Evolutionary conservation across 2,113 vertebrate genomes (phyloP), one percentile per base, ranked within the genome.

Genomic region (Carassius auratus): DNA sequence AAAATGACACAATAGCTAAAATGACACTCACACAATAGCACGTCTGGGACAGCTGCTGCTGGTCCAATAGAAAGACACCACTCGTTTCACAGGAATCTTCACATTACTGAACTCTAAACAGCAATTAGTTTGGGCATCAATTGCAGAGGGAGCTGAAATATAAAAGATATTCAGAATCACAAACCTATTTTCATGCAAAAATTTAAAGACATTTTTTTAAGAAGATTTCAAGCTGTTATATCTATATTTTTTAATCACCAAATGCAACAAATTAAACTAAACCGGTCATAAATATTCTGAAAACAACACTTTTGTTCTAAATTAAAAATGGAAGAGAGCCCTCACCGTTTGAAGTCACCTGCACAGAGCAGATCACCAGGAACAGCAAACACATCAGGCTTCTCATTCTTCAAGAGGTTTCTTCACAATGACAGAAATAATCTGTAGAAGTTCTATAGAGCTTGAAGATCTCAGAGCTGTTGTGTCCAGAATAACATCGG

Each of bases 1-100:
- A 50, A 50, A 50, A 50, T 50, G 48, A 85, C 86, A 87, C 71
- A 69, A 87, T 36, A n/a, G n/a, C n/a, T n/a, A n/a, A n/a, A n/a
- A n/a, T n/a, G n/a, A n/a, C n/a, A n/a, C n/a, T n/a, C n/a, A n/a
- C n/a, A n/a, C n/a, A n/a, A n/a, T n/a, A n/a, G n/a, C n/a, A n/a
- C n/a, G n/a, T n/a, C n/a, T n/a, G 36, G 3, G 0, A 48, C 86
- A 81, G 8, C 0, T 4, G 23, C 52, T 77, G 78, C 19, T 48
- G n/a, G 73, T 87, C 21, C 30, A 33, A 13, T 1, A 59, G 61
- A 38, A 87, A 30, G 86, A 87, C 45, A 7, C 14, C 21, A 87
- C 38, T 8, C 0, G 26, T 6, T 19, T 80, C 83, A 75, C 13
- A 64, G 86, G 86, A 62, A 85, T 76, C 26, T 2, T 76, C 13